These are phyloP conservation scores for Sipha maydis DNA, from an alignment of 2,888 invertebrate species.

Conservation along the genomic window DNA sequence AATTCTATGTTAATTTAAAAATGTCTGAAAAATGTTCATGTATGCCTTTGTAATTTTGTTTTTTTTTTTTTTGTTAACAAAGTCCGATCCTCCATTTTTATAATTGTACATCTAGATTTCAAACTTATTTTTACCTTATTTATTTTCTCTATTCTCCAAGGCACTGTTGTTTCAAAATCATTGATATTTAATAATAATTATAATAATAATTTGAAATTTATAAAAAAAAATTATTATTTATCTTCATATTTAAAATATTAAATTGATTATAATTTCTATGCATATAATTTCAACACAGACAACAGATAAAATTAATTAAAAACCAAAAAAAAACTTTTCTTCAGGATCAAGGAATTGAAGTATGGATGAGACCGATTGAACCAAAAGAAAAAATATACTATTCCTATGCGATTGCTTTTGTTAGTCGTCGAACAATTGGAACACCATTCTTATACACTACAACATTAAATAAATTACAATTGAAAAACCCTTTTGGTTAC, in stretches of 20 bases:
- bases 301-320: background rate
- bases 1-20: too few relatives aligned
- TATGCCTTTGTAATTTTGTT: too few relatives aligned
- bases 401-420: constrained; percentile 73
- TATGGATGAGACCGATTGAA: constrained; percentile 72
- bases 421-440: constrained; percentile 70
- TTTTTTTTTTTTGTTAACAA: too few relatives aligned
- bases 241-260: background rate
- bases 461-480: constrained; percentile 66
- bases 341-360: constrained; percentile 67
- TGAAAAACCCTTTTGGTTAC: constrained; percentile 67
- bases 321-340: background rate
- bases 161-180: too few relatives aligned
- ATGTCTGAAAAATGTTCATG: too few relatives aligned
- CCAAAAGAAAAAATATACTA: constrained; percentile 69
- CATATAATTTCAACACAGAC: background rate
- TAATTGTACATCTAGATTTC: too few relatives aligned
- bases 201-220: background rate
- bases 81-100: too few relatives aligned
- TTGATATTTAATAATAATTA: background rate
- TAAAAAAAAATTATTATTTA: background rate
- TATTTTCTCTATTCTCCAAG: too few relatives aligned
- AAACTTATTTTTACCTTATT: too few relatives aligned
- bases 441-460: constrained; percentile 68
- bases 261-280: background rate